Conservation (phyloP, 1,140 invertebrate species). For the Araneus ventricosus region DNA sequence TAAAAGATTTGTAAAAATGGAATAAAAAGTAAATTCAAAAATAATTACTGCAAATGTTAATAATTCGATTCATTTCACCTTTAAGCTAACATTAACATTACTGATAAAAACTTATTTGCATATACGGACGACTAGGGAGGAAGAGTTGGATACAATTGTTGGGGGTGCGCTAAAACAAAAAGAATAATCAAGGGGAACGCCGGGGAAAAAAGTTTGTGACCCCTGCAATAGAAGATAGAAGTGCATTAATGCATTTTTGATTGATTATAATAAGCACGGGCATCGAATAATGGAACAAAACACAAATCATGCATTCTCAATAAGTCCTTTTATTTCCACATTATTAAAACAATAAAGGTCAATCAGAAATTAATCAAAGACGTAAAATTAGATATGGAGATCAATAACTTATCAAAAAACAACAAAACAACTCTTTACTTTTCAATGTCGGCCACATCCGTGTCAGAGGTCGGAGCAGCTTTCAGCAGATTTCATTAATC, state of each 20-base stretch:
- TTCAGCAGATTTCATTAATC: conserved; percentile 51
- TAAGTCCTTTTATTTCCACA: not conserved
- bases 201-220: too few species aligned
- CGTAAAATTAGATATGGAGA: not conserved
- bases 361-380: not conserved
- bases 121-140: too few species aligned
- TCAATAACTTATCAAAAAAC: not conserved
- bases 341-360: not conserved
- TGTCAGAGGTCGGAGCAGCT: conserved; percentile 23
- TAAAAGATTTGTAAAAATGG: too few species aligned
- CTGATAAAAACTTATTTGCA: too few species aligned
- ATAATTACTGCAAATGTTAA: too few species aligned
- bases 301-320: not conserved
- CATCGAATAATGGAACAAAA: not conserved
- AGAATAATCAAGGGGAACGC: too few species aligned
- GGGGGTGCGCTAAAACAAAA: too few species aligned
- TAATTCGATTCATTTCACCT: too few species aligned
- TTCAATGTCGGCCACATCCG: not conserved
- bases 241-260: not conserved
- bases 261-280: not conserved
- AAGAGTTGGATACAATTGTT: too few species aligned
- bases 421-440: not conserved
- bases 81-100: too few species aligned
- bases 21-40: too few species aligned
- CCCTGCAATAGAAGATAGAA: too few species aligned